Evolutionary conservation across 2,797 vertebrate species (phyloP).

Genomic region (Enteromius unitaeniatus): DNA sequence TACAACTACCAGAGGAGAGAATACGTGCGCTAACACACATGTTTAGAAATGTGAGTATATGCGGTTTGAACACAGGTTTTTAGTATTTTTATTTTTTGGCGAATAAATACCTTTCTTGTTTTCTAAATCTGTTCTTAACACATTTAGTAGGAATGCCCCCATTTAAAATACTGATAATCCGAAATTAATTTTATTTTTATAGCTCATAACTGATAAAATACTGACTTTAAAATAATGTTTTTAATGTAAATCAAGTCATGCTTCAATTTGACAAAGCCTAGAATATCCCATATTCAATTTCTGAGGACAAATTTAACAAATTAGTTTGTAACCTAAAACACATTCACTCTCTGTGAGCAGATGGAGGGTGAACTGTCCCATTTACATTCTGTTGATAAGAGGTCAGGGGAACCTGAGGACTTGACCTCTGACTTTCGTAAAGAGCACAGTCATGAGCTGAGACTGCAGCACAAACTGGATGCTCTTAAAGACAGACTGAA

Average conservation of each 20-base stretch:
- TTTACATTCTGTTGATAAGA: conserved; percentile 65
- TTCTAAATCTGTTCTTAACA: conserved; percentile 2
- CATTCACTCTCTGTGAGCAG: conserved; percentile 64
- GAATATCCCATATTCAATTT: neutral
- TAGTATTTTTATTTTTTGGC: too few relatives aligned
- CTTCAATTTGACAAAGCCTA: neutral
- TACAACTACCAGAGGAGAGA: conserved; percentile 79
- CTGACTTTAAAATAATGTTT: too few relatives aligned
- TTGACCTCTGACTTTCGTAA: conserved; percentile 44
- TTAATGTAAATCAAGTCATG: too few relatives aligned
- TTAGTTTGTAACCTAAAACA: neutral
- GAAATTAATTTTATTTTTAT: too few relatives aligned
- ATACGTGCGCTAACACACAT: conserved; percentile 77
- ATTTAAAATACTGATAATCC: too few relatives aligned
- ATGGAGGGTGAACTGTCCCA: conserved; percentile 77
- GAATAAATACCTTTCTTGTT: neutral
- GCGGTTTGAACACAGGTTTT: neutral
- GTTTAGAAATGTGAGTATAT: conserved; percentile 81
- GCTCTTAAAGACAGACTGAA: conserved; percentile 75
- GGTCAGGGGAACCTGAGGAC: conserved; percentile 47
- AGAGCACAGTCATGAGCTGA: conserved; percentile 69
- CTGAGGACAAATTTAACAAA: neutral
- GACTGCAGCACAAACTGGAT: conserved; percentile 77
- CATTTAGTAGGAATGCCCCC: neutral
- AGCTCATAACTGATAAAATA: too few relatives aligned